Base-by-base conservation (phyloP, 2,797 vertebrate species). In the Xenopus petersii region DNA sequence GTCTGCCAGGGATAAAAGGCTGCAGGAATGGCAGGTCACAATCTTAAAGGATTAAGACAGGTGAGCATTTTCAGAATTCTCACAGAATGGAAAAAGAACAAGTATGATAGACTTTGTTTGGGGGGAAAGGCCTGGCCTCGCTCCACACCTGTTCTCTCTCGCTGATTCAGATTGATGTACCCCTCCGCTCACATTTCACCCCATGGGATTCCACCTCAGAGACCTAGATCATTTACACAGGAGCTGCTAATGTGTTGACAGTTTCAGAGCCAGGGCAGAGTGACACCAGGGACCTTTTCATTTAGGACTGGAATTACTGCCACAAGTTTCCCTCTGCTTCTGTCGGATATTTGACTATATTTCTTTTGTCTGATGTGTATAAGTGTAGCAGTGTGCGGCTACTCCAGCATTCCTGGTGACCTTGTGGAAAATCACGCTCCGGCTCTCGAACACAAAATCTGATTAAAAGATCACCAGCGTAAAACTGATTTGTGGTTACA, bases 151-250 rank as follows among this genome's bases (percentile, higher is more conserved):
- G 76, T 79, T 79, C 51, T 46, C 70, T 54, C 60, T 65, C 60
- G 68, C 61, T 71, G 74, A 59, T 66, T 71, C 33, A 46, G 67
- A 51, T 60, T 73, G 66, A 69, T 79, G 71, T 74, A 70, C 42
- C 42, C 64, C 16, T 55, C 46, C 30, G 30, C 76, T 79, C 67
- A 69, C 7, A 64, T 79, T 79, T 74, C 76, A 74, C 61, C 76
- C 71, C 42, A 12, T 70, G 71, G 60, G 73, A 82, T 81, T 80
- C 70, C 36, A 51, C 74, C 55, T 75, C 36, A 64, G 76, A 75
- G 70, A 81, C 77, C 64, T 75, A 24, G 71, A 77, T 81, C 64
- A 71, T 51, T 48, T 77, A 54, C 82, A 74, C 2, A 17, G 77
- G 0, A 56, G 1, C 55, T 0, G 71, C 71, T 73, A 83, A 81